Evolutionary conservation across 2,888 invertebrate species (phyloP), one percentile per base, ranked within the genome.

Genomic region (Chrysina gloriosa): DNA sequence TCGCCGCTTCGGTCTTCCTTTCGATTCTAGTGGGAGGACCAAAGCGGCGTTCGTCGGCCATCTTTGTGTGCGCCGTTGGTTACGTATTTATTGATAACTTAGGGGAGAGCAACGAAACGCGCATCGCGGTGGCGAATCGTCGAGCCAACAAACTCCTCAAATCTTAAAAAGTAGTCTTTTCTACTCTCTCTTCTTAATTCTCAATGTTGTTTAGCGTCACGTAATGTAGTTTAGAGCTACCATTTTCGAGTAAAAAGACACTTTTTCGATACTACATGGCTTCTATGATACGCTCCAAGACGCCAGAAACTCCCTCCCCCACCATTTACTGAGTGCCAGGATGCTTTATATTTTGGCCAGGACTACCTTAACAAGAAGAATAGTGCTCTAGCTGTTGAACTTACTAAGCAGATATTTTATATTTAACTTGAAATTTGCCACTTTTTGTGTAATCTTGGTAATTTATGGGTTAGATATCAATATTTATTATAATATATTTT

Each of bases 81-180:
- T 78, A 77, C 77, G 74, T 79, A 75, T 81, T 78, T 80, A 78
- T 81, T 82, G 79, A 79, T 79, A 68, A 68, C 67, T 65, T 67
- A 91, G 91, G 94, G 78, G 92, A 93, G 87, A 94, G 96, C 81
- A 97, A 97, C 88, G 95, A 96, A 89, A 92, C 93, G 81, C 93
- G 97, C 88, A 96, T 97, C 89, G 92, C 92, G 84, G 93, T 95
- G 84, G 97, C 97, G 82, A 98, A 98, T 88, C 95, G 96, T 87
- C 91, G 96, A 82, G 96, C 97, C 84, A 95, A 95, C 88, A 96
- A 97, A 87, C 92, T 98, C 83, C 92, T 96, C 85, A 95, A 95
- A 90, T 93, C 84, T 78, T 84, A 84, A 84, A 77, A 74, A 63
- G 69, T 77, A 80, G 77, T 78, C 82, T 81, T 82, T 81, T 81